Percentiles rank a stretch among this genome's conserved stretches.
These are phyloP conservation scores for Tenthredo distinguenda DNA, from an alignment of 2,888 invertebrate genomes.

Conservation along the genomic window DNA sequence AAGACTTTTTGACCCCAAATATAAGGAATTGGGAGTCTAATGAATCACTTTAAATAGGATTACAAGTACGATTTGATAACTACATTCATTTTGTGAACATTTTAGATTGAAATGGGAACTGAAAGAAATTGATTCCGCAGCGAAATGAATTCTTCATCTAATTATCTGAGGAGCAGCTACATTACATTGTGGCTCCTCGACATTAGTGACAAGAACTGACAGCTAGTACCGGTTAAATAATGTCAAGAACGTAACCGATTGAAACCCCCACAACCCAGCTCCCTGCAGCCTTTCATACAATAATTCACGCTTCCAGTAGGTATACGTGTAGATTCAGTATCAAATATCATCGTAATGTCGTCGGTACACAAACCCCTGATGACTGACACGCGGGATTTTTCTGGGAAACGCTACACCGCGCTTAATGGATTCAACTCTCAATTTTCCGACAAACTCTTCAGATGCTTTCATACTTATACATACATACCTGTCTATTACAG, in stretches of 20 bases:
- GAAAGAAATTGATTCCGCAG: not conserved
- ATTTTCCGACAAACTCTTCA: slow-evolving; percentile 50
- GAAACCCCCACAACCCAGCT: not conserved
- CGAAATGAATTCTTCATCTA: not conserved
- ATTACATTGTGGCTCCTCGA: not conserved
- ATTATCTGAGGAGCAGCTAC: not conserved
- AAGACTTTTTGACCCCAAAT: no score
- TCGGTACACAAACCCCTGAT: slow-evolving; percentile 42
- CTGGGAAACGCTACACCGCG: slow-evolving; percentile 73
- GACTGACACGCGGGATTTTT: slow-evolving; percentile 63
- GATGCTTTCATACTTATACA: not conserved
- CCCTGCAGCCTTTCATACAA: not conserved
- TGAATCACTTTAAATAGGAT: no score
- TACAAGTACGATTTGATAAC: no score
- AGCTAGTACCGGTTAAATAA: slow-evolving; percentile 4
- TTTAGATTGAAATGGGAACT: slow-evolving; percentile 34
- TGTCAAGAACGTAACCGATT: slow-evolving; percentile 46
- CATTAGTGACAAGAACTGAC: not conserved
- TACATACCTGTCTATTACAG: not conserved
- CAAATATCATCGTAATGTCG: slow-evolving; percentile 66
- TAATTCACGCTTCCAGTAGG: slow-evolving; percentile 33
- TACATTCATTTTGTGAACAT: not conserved
- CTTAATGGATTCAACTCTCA: slow-evolving; percentile 75
- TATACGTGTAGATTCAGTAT: slow-evolving; percentile 67
- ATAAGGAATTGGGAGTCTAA: no score